Percentiles rank a stretch among this genome's conserved stretches.
phyloP scores from a whole-genome alignment of 2,888 invertebrate species.

The Melanotus villosus region DNA sequence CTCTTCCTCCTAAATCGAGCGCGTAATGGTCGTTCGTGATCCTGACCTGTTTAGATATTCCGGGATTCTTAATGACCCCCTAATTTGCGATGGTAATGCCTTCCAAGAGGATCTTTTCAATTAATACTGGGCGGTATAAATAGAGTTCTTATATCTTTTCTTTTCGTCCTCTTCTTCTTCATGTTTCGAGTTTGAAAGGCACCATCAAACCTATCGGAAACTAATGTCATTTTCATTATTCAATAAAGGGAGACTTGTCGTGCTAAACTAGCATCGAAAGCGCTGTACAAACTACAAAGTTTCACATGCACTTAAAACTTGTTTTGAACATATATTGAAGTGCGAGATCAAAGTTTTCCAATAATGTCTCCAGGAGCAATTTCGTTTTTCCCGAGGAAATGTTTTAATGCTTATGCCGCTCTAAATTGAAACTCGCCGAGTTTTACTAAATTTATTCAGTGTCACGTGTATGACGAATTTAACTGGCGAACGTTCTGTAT shows the following conservation, averaged over 20 bases:
- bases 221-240: slow-evolving; percentile 13
- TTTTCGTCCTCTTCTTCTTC: too few species aligned
- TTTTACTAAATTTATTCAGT: slow-evolving; percentile 30
- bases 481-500: neutral
- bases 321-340: slow-evolving; percentile 40
- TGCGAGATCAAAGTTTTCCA: slow-evolving; percentile 37
- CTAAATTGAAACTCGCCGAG: slow-evolving; percentile 8
- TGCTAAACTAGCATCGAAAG: neutral
- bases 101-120: slow-evolving; percentile 15
- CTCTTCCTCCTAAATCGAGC: slow-evolving; percentile 18
- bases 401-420: slow-evolving; percentile 25
- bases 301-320: slow-evolving; percentile 23
- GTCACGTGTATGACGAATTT: slow-evolving; percentile 25
- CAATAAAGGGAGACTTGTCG: slow-evolving; percentile 10
- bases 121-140: neutral
- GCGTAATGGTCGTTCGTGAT: slow-evolving; percentile 16
- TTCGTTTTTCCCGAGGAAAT: slow-evolving; percentile 17
- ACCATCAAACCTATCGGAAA: too few species aligned
- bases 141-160: too few species aligned
- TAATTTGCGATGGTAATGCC: slow-evolving; percentile 18
- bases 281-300: slow-evolving; percentile 10
- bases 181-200: too few species aligned
- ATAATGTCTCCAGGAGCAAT: slow-evolving; percentile 30
- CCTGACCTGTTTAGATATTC: slow-evolving; percentile 23
- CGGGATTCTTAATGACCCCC: slow-evolving; percentile 14